phyloP scores from a whole-genome alignment of 2,797 vertebrate genomes.

The Rhynchonycteris naso region DNA sequence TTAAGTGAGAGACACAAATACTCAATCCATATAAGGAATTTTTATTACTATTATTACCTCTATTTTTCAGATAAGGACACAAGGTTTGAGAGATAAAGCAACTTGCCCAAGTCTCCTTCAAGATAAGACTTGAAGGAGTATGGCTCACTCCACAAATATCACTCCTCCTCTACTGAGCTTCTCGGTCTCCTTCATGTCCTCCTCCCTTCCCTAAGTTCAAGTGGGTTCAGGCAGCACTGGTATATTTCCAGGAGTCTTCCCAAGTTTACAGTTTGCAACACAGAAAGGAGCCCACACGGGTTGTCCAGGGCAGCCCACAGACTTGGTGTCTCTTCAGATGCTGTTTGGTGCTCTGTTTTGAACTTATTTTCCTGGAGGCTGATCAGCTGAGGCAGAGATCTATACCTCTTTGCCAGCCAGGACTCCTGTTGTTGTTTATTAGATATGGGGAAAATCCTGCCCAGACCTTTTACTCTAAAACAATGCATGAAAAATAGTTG shows the following conservation, averaged over 20 bases:
- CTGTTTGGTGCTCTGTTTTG: not conserved
- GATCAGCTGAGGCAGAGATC: not conserved
- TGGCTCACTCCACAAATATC: not conserved
- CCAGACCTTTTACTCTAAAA: conserved; percentile 9
- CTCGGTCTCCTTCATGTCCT: not conserved
- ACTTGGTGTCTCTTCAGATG: not conserved
- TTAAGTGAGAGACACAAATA: not conserved
- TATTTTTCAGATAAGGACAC: not conserved
- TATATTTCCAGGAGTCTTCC: not conserved
- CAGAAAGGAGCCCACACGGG: not conserved
- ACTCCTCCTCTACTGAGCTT: not conserved
- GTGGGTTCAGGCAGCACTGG: not conserved
- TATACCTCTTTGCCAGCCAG: conserved; percentile 23
- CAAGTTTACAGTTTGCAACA: not conserved
- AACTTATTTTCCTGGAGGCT: conserved; percentile 55
- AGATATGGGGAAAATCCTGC: not conserved
- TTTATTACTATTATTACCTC: not conserved
- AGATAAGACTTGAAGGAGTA: not conserved
- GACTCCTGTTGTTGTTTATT: conserved; percentile 4
- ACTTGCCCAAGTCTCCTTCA: not conserved
- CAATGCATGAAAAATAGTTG: not conserved
- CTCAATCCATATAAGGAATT: not conserved
- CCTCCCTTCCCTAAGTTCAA: not conserved
- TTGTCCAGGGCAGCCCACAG: not conserved
- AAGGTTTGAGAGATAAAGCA: not conserved